These are phyloP conservation scores for Homalodisca vitripennis DNA, from an alignment of 1,140 invertebrate species.

Conservation along the genomic window DNA sequence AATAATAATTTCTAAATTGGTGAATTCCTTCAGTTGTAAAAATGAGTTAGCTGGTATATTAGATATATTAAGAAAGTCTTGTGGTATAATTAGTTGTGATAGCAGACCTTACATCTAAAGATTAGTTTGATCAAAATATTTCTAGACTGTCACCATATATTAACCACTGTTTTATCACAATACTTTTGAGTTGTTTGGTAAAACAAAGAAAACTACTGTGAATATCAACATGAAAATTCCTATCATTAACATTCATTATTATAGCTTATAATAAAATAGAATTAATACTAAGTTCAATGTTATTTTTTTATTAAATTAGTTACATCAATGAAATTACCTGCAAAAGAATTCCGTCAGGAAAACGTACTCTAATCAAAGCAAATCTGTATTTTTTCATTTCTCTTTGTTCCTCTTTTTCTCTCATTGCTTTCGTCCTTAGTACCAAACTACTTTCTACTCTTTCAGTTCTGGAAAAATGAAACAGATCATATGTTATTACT, in stretches of 20 bases:
- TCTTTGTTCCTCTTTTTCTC: constrained; percentile 79
- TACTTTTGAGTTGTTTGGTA: not conserved
- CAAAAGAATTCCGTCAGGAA: constrained; percentile 82
- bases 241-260: not conserved
- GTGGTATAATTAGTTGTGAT: too few species aligned
- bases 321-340: constrained; percentile 55
- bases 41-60: too few species aligned
- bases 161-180: not conserved
- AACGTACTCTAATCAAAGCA: constrained; percentile 77
- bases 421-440: constrained; percentile 88
- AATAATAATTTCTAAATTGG: too few species aligned
- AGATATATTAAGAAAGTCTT: too few species aligned
- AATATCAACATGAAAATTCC: not conserved
- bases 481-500: too few species aligned
- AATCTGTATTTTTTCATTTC: constrained; percentile 81
- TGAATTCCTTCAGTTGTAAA: too few species aligned
- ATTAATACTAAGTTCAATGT: not conserved
- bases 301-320: not conserved
- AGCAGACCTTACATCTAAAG: too few species aligned
- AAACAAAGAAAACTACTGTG: not conserved
- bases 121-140: too few species aligned
- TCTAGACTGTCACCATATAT: not conserved
- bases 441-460: constrained; percentile 76
- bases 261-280: not conserved
- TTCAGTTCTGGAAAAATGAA: constrained; percentile 71